phyloP scores from a whole-genome alignment of 2,797 vertebrate species.

The Cephalopachus bancanus region DNA sequence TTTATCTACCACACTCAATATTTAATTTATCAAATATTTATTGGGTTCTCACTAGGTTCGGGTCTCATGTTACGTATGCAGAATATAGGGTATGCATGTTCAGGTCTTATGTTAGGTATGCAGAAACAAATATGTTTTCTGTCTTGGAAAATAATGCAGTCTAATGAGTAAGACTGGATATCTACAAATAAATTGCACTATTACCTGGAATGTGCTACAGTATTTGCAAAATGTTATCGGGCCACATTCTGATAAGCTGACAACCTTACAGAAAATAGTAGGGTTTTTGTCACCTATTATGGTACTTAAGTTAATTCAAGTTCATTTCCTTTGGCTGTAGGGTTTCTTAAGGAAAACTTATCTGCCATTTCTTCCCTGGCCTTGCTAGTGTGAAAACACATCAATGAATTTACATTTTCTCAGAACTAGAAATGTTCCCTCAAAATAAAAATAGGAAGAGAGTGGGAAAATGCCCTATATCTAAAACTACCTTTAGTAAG shows the following conservation, averaged over 20 bases:
- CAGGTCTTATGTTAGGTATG: not conserved
- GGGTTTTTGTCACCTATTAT: not conserved
- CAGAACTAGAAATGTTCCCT: conserved; percentile 19
- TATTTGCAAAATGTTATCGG: not conserved
- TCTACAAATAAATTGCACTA: conserved; percentile 17
- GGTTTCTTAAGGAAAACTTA: not conserved
- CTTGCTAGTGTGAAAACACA: not conserved
- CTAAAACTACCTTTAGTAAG: conserved; percentile 20
- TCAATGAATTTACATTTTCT: conserved; percentile 19
- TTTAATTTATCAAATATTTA: conserved; percentile 1
- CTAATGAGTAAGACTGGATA: not conserved
- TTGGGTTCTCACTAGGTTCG: not conserved
- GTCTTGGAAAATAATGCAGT: not conserved
- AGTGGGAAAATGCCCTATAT: conserved; percentile 13
- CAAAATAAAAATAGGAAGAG: conserved; percentile 52
- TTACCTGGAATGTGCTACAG: not conserved
- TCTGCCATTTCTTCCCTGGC: conserved; percentile 14
- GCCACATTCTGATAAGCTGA: not conserved
- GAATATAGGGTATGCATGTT: not conserved
- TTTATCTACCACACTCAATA: not conserved
- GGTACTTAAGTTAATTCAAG: not conserved
- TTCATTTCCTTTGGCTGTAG: not conserved
- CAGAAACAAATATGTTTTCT: not conserved
- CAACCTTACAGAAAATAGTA: conserved; percentile 5
- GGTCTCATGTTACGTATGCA: not conserved